A percentile compares a stretch with the other conserved stretches of the same genome.
Evolutionary conservation across 2,113 vertebrate species (phyloP).

Genomic region (Tragelaphus scriptus): DNA sequence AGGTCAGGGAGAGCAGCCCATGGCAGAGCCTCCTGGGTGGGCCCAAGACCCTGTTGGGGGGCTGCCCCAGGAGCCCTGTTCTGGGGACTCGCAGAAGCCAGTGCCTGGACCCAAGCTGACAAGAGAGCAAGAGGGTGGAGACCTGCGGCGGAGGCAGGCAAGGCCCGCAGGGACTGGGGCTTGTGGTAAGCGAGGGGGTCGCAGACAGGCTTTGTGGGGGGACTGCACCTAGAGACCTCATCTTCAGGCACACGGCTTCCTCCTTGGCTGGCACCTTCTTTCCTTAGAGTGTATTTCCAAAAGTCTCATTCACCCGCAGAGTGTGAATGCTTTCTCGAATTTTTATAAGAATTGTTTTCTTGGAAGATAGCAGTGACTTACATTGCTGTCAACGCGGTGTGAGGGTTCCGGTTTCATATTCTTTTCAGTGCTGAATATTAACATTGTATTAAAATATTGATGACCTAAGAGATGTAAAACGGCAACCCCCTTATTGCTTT

Average conservation of each 20-base stretch:
- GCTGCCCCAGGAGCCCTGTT: rapidly evolving
- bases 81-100: background rate
- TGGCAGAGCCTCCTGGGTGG: background rate
- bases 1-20: background rate
- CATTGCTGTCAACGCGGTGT: rapidly evolving
- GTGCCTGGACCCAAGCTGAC: background rate
- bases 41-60: background rate
- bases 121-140: background rate
- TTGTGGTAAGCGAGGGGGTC: rapidly evolving
- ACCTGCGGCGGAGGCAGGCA: background rate
- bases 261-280: background rate
- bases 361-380: background rate
- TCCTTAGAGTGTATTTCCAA: background rate
- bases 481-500: background rate
- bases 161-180: background rate
- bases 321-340: background rate
- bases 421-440: background rate
- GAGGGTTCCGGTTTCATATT: background rate
- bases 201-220: no score
- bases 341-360: background rate
- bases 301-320: background rate
- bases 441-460: background rate
- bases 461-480: background rate
- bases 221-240: background rate
- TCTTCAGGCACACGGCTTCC: background rate